Evolutionary conservation across 2,797 vertebrate species (phyloP).

Genomic region (Argentina silus): DNA sequence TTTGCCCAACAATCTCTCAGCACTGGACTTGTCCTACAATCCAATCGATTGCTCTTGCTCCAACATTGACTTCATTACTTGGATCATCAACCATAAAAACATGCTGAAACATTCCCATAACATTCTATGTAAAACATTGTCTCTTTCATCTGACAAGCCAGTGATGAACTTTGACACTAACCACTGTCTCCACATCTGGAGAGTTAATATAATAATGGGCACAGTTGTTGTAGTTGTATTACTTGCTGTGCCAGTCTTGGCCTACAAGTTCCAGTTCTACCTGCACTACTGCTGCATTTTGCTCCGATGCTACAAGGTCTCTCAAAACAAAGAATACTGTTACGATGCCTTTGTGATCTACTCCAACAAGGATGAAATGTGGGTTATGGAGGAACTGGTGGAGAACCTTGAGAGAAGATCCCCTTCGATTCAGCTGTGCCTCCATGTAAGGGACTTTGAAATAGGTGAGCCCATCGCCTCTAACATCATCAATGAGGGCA

Average conservation of each 20-base stretch:
- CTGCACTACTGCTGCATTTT: conserved; percentile 38
- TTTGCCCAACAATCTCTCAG: conserved; percentile 32
- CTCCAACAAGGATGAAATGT: conserved; percentile 81
- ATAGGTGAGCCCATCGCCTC: conserved; percentile 76
- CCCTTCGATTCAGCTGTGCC: conserved; percentile 77
- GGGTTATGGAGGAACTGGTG: conserved; percentile 80
- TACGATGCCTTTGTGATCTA: conserved; percentile 87
- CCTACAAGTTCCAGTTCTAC: conserved; percentile 43
- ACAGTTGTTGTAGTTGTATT: conserved; percentile 17
- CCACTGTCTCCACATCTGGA: conserved; percentile 14
- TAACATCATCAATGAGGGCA: conserved; percentile 82
- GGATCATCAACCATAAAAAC: no score
- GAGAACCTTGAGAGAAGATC: conserved; percentile 76
- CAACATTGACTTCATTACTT: no score
- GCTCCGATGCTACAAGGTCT: conserved; percentile 34
- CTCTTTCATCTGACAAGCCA: conserved; percentile 2
- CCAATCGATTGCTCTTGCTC: conserved; percentile 17
- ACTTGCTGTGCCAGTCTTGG: conserved; percentile 18
- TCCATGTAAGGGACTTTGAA: conserved; percentile 81
- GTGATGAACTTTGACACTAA: conserved; percentile 34
- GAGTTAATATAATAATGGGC: conserved; percentile 10
- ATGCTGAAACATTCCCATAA: no score
- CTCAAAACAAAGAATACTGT: conserved; percentile 31
- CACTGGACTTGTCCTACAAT: conserved; percentile 34
- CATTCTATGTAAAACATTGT: no score